A percentile compares a stretch with the other conserved stretches of the same genome.
Conservation (phyloP, 2,113 vertebrate genomes). For the Pelecanoides urinatrix region DNA sequence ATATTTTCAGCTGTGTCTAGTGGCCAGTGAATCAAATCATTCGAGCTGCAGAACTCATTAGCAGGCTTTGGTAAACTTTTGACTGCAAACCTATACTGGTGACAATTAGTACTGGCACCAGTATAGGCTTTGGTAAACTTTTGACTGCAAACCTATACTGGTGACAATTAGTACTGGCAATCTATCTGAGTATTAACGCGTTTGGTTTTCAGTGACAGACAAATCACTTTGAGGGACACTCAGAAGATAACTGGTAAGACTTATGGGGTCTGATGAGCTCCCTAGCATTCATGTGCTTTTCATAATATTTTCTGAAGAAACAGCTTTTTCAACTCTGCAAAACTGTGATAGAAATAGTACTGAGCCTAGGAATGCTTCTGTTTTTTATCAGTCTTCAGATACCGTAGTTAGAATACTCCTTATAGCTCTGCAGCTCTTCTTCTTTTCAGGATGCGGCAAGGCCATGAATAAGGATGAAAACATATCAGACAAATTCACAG, state of each 20-base stretch:
- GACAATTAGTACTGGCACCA: not conserved
- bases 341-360: not conserved
- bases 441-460: not conserved
- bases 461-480: not conserved
- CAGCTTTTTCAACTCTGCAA: not conserved
- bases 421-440: not conserved
- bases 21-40: not conserved
- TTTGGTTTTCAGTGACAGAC: not conserved
- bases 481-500: not conserved
- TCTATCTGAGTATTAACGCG: not conserved
- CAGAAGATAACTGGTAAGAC: not conserved
- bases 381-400: not conserved
- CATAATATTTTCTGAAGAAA: not conserved
- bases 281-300: not conserved
- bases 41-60: not conserved
- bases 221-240: not conserved
- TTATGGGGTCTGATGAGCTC: not conserved
- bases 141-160: not conserved
- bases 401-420: not conserved
- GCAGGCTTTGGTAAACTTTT: not conserved
- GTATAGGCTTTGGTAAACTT: not conserved
- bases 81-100: not conserved
- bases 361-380: not conserved
- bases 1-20: not conserved
- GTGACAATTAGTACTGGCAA: not conserved